These are phyloP conservation scores for Drosophila rellima DNA, from an alignment of 2,888 invertebrate species.

Conservation along the genomic window DNA sequence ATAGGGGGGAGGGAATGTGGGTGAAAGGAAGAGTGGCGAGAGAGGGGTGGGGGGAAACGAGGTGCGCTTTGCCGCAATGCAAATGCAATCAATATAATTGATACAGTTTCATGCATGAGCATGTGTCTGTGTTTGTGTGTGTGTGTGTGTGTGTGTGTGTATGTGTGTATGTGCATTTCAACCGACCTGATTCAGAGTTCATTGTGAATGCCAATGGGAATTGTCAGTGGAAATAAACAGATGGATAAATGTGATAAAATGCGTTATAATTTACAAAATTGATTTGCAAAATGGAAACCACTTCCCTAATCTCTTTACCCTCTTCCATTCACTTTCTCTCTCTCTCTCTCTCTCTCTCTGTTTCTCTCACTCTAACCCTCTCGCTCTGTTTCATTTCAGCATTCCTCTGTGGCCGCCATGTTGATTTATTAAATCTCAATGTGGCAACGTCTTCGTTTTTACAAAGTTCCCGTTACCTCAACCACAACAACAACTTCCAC, in stretches of 20 bases:
- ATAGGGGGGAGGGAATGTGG: neutral
- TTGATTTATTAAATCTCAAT: constrained; percentile 68
- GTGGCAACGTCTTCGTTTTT: constrained; percentile 43
- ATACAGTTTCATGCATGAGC: constrained; percentile 37
- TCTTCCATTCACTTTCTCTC: neutral
- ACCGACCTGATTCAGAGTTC: constrained; percentile 30
- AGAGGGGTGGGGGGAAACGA: neutral
- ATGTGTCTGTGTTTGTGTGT: too few relatives aligned
- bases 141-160: neutral
- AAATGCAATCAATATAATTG: constrained; percentile 82
- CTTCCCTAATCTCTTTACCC: neutral
- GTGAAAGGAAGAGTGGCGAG: too few relatives aligned
- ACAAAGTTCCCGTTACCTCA: constrained; percentile 10
- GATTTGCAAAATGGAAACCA: constrained; percentile 59
- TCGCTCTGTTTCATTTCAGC: constrained; percentile 7
- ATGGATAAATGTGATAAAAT: constrained; percentile 47
- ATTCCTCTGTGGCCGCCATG: constrained; percentile 46
- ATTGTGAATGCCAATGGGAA: constrained; percentile 52
- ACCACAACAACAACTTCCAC: neutral
- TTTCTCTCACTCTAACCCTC: neutral
- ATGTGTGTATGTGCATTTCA: constrained; percentile 9
- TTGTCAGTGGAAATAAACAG: constrained; percentile 38
- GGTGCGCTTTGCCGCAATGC: constrained; percentile 45
- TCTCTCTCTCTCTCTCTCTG: neutral
- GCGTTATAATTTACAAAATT: constrained; percentile 67